A percentile compares a stretch with the other conserved stretches of the same genome.
These are phyloP conservation scores for Pocillopora damicornis DNA, from an alignment of 64 coral and sea anemone species.

Conservation along the genomic window DNA sequence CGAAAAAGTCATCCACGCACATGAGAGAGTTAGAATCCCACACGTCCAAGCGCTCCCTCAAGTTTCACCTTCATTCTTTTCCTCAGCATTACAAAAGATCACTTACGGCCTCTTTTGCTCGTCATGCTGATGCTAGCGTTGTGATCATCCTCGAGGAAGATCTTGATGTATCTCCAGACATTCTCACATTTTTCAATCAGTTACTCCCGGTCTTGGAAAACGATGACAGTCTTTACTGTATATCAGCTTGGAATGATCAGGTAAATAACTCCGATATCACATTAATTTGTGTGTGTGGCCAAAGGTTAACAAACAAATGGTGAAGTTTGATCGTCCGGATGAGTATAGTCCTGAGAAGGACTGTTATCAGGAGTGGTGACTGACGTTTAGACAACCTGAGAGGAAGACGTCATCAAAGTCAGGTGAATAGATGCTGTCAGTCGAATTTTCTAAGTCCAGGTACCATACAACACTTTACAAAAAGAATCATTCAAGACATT, in stretches of 20 bases:
- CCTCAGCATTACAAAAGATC: constrained; percentile 82
- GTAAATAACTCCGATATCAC: not conserved
- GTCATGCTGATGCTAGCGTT: constrained; percentile 48
- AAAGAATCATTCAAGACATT: no score
- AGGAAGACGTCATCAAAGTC: no score
- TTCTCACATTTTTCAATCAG: constrained; percentile 76
- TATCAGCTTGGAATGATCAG: constrained; percentile 98
- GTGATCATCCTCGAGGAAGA: constrained; percentile 70
- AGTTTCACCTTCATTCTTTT: not conserved
- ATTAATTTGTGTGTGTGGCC: no score
- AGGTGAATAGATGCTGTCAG: no score
- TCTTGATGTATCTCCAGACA: constrained; percentile 61
- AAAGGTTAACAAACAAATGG: no score
- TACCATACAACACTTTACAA: no score
- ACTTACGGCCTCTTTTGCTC: constrained; percentile 55
- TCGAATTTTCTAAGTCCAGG: no score
- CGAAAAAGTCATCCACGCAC: no score
- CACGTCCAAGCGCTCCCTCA: not conserved
- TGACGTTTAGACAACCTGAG: no score
- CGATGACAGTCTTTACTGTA: constrained; percentile 92
- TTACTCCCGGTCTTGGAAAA: constrained; percentile 78
- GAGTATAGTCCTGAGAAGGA: no score
- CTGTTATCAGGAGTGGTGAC: no score
- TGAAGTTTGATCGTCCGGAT: no score
- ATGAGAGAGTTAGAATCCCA: not conserved